Evolutionary conservation across 1,140 invertebrate genomes (phyloP).

Genomic region (Dreissena polymorpha): DNA sequence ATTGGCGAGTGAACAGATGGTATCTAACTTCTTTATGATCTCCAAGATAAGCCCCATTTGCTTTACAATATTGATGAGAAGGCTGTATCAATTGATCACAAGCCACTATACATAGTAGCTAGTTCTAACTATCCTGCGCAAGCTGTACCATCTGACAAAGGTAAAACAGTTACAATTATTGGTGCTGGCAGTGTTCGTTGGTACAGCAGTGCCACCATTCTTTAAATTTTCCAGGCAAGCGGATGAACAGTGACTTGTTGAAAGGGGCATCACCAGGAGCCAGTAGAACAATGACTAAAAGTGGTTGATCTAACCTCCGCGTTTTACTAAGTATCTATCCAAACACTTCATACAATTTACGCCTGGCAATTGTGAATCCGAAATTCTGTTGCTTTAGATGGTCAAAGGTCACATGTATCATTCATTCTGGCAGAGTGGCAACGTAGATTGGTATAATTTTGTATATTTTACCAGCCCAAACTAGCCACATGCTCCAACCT

Average conservation of each 20-base stretch:
- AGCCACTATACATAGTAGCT: no score
- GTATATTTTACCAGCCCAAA: slow-evolving; percentile 15
- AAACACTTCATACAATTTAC: neutral
- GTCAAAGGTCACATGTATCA: slow-evolving; percentile 18
- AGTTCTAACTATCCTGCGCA: no score
- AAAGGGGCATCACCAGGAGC: slow-evolving; percentile 22
- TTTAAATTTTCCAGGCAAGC: slow-evolving; percentile 28
- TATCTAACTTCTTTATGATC: slow-evolving; percentile 11
- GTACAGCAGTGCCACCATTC: slow-evolving; percentile 30
- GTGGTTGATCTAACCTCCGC: neutral
- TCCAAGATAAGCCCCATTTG: no score
- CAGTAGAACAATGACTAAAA: slow-evolving; percentile 9
- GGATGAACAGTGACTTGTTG: neutral
- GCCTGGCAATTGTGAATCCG: neutral
- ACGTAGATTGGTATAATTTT: slow-evolving; percentile 35
- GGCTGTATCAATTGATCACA: no score
- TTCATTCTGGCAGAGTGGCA: slow-evolving; percentile 27
- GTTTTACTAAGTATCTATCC: slow-evolving; percentile 4
- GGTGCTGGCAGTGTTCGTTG: slow-evolving; percentile 56
- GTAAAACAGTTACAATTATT: slow-evolving; percentile 47
- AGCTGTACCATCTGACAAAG: neutral
- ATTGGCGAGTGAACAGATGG: neutral
- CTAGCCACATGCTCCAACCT: no score
- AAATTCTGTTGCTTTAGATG: slow-evolving; percentile 11
- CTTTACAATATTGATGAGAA: no score